A percentile compares a stretch with the other conserved stretches of the same genome.
These are phyloP conservation scores for Epinotia ramella DNA, from an alignment of 2,888 invertebrate species.

Conservation along the genomic window DNA sequence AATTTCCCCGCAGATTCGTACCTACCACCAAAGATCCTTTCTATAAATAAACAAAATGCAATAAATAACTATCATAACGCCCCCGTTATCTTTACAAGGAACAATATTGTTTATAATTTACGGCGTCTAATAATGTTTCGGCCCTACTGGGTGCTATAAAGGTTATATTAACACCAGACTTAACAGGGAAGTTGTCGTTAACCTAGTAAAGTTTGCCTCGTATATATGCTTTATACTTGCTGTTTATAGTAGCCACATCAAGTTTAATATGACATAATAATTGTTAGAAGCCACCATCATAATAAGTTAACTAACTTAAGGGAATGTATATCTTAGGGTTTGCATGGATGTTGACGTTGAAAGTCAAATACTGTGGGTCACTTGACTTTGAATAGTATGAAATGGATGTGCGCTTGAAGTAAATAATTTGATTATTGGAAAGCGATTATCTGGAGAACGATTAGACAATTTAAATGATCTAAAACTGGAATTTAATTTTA, in stretches of 20 bases:
- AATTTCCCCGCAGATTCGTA: conserved; percentile 3
- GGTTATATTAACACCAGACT: conserved; percentile 42
- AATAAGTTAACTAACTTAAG: conserved; percentile 23
- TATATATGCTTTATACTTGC: neutral
- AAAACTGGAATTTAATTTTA: neutral
- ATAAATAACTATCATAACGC: conserved; percentile 29
- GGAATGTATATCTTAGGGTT: neutral
- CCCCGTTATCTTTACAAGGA: conserved; percentile 40
- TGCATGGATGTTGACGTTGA: conserved; percentile 9
- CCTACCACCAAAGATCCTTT: conserved; percentile 12
- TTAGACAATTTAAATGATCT: neutral
- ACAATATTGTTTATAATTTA: conserved; percentile 36
- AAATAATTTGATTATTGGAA: conserved; percentile 23
- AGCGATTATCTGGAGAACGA: neutral
- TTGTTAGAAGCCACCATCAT: neutral
- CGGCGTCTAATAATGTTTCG: conserved; percentile 39
- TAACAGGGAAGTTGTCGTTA: conserved; percentile 41
- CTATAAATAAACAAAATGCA: conserved; percentile 37
- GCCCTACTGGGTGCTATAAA: conserved; percentile 36
- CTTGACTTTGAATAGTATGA: neutral
- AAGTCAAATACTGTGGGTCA: conserved; percentile 22
- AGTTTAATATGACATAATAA: conserved; percentile 38
- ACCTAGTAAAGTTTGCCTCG: conserved; percentile 36
- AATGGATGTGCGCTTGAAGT: conserved; percentile 9
- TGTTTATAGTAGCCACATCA: conserved; percentile 8